phyloP scores from a whole-genome alignment of 2,888 invertebrate species.

The Liposcelis brunnea region DNA sequence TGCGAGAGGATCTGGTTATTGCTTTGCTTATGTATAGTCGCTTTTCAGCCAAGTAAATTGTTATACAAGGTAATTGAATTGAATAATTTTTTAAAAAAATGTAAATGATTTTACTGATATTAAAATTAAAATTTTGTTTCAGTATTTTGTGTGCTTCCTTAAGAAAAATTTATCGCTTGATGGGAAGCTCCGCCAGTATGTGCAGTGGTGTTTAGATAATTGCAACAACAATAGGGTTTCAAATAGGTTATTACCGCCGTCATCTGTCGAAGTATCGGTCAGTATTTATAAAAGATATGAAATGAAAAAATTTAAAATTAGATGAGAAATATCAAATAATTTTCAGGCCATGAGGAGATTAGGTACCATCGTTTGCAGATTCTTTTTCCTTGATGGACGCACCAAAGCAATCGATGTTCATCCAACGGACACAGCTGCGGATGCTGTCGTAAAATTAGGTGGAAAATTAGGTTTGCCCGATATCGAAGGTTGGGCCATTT shows the following conservation, averaged over 20 bases:
- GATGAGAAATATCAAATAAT: neutral
- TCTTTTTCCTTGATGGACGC: constrained; percentile 87
- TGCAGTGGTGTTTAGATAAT: constrained; percentile 87
- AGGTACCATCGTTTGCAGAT: constrained; percentile 81
- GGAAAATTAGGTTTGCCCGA: constrained; percentile 71
- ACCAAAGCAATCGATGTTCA: constrained; percentile 92
- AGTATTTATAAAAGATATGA: constrained; percentile 24
- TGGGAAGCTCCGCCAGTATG: constrained; percentile 61
- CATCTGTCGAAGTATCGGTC: constrained; percentile 82
- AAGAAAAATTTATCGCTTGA: constrained; percentile 49
- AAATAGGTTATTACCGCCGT: constrained; percentile 69
- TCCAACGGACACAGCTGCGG: constrained; percentile 83
- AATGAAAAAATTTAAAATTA: neutral
- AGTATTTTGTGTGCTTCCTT: constrained; percentile 60
- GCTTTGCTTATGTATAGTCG: constrained; percentile 74
- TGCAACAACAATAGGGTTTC: constrained; percentile 72
- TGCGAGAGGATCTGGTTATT: constrained; percentile 76
- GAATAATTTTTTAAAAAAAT: neutral
- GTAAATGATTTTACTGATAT: neutral
- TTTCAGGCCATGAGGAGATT: constrained; percentile 70
- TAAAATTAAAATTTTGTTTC: constrained; percentile 14
- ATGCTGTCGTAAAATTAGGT: constrained; percentile 74
- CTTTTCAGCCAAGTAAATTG: constrained; percentile 77
- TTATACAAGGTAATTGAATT: constrained; percentile 39
- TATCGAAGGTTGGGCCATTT: constrained; percentile 88